Conservation (phyloP, 2,797 vertebrate genomes). For the Falco columbarius region DNA sequence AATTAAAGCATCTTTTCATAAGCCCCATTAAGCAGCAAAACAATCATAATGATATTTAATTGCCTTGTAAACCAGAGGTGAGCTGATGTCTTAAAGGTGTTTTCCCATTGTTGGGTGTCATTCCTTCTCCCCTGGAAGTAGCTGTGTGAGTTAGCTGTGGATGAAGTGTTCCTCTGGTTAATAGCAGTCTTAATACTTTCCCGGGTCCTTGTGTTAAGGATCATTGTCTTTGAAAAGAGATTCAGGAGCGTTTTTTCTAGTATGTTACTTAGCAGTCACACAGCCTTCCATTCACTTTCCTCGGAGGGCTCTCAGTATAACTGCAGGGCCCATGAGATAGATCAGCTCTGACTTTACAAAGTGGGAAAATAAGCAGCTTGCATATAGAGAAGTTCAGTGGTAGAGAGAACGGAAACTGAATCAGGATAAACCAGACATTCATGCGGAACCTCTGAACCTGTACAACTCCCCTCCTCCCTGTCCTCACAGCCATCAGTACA, state of each 20-base stretch:
- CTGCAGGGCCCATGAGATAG: not conserved
- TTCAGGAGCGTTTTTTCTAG: not conserved
- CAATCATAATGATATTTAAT: not conserved
- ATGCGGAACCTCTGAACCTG: slow-evolving; percentile 19
- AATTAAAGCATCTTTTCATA: not conserved
- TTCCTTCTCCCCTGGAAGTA: not conserved
- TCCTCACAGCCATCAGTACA: slow-evolving; percentile 72
- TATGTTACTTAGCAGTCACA: not conserved
- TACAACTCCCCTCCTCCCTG: slow-evolving; percentile 41
- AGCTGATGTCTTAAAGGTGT: not conserved
- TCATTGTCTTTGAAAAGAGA: not conserved
- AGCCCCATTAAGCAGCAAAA: not conserved
- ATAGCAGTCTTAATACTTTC: not conserved
- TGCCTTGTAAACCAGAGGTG: not conserved
- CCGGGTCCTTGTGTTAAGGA: not conserved
- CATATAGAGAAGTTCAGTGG: not conserved
- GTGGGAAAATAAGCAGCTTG: not conserved
- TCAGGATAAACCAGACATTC: not conserved
- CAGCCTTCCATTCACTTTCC: not conserved
- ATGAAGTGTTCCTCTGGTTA: not conserved
- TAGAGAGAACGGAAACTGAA: not conserved
- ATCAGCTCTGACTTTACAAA: not conserved
- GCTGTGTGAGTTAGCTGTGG: not conserved
- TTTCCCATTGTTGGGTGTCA: not conserved
- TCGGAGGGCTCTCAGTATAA: not conserved